Evolutionary conservation across 2,888 invertebrate genomes (phyloP), one percentile per base, ranked within the genome.

Genomic region (Epirrhoe alternata): DNA sequence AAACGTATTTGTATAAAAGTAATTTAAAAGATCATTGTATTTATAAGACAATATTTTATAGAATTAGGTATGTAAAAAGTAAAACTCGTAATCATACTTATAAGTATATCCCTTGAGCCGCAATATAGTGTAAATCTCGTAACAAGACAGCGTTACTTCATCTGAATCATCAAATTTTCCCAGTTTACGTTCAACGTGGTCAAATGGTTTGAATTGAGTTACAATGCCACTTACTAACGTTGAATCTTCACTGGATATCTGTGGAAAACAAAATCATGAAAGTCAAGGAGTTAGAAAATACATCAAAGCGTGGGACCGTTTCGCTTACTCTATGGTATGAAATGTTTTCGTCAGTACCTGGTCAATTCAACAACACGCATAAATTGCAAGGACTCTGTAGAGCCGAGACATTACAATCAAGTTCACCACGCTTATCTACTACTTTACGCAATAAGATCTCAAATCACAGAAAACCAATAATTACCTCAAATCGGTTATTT

Each of bases 111-210:
- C 81, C 70, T 70, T 77, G 7, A 77, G 35, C 17, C 74, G 70
- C 71, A 83, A 71, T 0, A 79, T 71, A 57, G 77, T 80, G 63
- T 84, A 84, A 14, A 82, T 58, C 35, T 82, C 83, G 45, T 78
- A 58, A 42, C 72, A 35, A 12, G 60, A 73, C 5, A 83, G 55
- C 2, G 60, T 51, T 1, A 78, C 51, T 2, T 74, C 71, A 42
- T 72, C 60, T 0, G 70, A 61, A n/a, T 61, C 66, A 31, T 71
- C 63, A 12, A 58, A 16, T 17, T 75, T 61, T 30, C 71, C 51
- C 0, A 70, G 1, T 0, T 59, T 7, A 10, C 68, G 68, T 0
- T 61, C 24, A 7, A 1, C 12, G 4, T 61, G 54, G 7, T 70
- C 57, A 14, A 16, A 16, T 8, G 17, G 6, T 30, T 68, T 66